These are phyloP conservation scores for Pecten maximus DNA, from an alignment of 2,888 invertebrate genomes.

Conservation along the genomic window DNA sequence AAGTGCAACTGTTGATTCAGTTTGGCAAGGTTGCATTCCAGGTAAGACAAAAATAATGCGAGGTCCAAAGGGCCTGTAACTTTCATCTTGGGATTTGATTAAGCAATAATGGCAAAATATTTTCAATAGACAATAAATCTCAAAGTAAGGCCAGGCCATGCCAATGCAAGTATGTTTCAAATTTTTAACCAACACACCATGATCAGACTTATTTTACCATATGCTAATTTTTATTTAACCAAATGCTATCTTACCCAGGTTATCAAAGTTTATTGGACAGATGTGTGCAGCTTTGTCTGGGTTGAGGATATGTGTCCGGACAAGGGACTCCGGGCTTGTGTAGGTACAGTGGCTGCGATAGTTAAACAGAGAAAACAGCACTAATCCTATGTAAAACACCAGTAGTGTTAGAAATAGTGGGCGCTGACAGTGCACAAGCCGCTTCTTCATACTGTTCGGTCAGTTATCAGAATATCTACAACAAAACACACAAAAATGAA, in stretches of 20 bases:
- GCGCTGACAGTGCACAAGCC: neutral
- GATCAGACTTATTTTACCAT: too few species aligned
- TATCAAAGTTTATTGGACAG: slow-evolving; percentile 61
- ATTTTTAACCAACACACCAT: too few species aligned
- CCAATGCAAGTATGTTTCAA: too few species aligned
- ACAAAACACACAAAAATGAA: neutral
- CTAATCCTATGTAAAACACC: slow-evolving; percentile 61
- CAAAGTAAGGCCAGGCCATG: too few species aligned
- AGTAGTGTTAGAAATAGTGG: slow-evolving; percentile 44
- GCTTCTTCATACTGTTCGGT: neutral
- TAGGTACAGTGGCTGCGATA: slow-evolving; percentile 66
- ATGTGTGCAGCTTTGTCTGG: slow-evolving; percentile 28
- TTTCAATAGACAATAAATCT: too few species aligned
- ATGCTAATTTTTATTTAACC: too few species aligned
- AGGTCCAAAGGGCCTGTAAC: too few species aligned
- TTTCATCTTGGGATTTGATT: too few species aligned
- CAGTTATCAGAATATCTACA: neutral
- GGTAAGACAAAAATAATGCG: too few species aligned
- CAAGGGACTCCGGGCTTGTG: slow-evolving; percentile 66
- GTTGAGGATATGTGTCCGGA: slow-evolving; percentile 50
- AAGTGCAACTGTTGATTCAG: too few species aligned
- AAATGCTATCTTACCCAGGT: slow-evolving; percentile 58
- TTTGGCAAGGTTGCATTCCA: too few species aligned
- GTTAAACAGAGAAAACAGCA: slow-evolving; percentile 69
- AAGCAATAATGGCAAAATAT: too few species aligned